These are phyloP conservation scores for Sylvia borin DNA, from an alignment of 2,797 vertebrate genomes.

Conservation along the genomic window DNA sequence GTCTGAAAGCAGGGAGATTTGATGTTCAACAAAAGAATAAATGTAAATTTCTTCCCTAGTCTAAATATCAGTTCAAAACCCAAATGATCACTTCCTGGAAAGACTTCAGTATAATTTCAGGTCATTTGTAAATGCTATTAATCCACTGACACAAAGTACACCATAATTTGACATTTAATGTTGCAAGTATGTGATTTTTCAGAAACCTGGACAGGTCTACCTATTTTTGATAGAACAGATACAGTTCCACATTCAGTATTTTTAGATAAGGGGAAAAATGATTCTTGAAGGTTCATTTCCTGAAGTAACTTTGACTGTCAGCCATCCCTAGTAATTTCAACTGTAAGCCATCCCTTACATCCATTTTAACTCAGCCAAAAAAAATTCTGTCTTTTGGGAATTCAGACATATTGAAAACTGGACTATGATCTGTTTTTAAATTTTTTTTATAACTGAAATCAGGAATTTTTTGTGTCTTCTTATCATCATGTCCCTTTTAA, in stretches of 20 bases:
- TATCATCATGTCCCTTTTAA: not conserved
- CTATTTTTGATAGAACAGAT: not conserved
- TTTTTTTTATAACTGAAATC: not conserved
- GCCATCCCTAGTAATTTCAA: too few relatives aligned
- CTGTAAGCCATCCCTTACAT: not conserved
- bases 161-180: not conserved
- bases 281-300: not conserved
- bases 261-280: not conserved
- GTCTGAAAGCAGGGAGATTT: not conserved
- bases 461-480: not conserved
- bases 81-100: not conserved
- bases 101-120: not conserved
- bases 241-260: not conserved
- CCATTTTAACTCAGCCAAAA: not conserved
- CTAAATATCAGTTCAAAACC: not conserved
- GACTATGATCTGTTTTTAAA: not conserved
- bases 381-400: not conserved
- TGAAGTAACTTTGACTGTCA: too few relatives aligned
- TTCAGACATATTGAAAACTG: not conserved
- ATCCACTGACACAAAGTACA: not conserved
- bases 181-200: not conserved
- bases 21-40: not conserved
- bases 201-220: not conserved
- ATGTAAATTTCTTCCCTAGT: not conserved
- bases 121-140: not conserved